Conservation (phyloP, 2,113 vertebrate genomes). For the Parotia lawesii region DNA sequence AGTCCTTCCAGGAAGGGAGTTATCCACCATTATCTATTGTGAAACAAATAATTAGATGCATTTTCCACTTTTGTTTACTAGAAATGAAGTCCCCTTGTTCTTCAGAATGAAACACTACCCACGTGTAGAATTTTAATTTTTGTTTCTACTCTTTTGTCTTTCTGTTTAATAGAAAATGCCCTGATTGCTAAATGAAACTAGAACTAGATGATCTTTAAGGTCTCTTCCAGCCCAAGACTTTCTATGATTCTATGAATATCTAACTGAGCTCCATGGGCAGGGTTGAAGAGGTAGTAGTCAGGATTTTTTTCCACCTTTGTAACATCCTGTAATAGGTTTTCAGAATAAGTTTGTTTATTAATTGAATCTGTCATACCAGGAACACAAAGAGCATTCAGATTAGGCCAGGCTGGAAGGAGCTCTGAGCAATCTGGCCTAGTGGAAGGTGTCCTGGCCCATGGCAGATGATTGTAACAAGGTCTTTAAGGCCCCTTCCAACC, state of each 20-base stretch:
- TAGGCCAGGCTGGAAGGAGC: not conserved
- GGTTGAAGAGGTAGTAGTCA: not conserved
- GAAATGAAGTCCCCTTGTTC: not conserved
- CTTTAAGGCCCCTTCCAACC: not conserved
- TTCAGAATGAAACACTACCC: not conserved
- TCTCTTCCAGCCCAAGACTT: not conserved
- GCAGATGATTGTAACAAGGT: not conserved
- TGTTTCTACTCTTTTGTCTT: not conserved
- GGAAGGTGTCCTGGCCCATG: not conserved
- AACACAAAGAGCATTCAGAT: not conserved
- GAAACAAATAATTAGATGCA: not conserved
- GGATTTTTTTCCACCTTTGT: not conserved
- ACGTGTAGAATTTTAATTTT: rapidly evolving
- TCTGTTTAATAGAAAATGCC: not conserved
- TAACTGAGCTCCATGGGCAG: not conserved
- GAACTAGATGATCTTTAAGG: not conserved
- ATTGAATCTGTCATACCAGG: not conserved
- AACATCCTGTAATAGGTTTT: not conserved
- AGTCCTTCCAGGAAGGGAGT: not conserved
- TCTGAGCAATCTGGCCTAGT: not conserved
- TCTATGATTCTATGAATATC: not conserved
- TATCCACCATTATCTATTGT: not conserved
- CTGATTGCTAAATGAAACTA: not conserved
- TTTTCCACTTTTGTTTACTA: not conserved
- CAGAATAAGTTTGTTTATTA: not conserved